Conservation (phyloP, 92 coral and sea anemone species). For the Umimayanthus kanabou region DNA sequence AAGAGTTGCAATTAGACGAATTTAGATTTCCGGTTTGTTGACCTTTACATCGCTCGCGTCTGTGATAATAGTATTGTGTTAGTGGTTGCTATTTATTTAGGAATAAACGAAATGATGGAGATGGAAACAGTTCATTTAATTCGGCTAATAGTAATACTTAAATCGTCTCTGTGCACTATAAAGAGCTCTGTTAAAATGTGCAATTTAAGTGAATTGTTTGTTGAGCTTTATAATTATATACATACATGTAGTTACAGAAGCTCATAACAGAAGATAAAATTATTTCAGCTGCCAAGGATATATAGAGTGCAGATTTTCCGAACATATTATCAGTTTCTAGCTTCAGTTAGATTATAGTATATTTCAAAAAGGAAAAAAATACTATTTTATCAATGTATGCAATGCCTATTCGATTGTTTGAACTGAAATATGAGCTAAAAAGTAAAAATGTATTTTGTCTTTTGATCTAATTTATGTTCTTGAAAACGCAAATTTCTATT, state of each 20-base stretch:
- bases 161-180: background rate
- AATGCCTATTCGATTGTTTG: background rate
- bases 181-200: background rate
- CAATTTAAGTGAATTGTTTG: background rate
- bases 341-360: background rate
- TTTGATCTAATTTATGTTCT: background rate
- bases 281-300: background rate
- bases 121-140: too few relatives aligned
- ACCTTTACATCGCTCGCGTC: background rate
- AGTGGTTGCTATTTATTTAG: background rate
- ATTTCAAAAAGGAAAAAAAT: too few relatives aligned
- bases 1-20: background rate
- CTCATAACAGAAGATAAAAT: too few relatives aligned
- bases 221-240: background rate
- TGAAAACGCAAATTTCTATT: background rate
- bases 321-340: background rate
- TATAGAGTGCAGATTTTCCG: background rate
- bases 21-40: background rate
- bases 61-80: background rate
- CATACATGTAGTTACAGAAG: too few relatives aligned
- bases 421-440: too few relatives aligned
- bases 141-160: too few relatives aligned
- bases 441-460: too few relatives aligned
- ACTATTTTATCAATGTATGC: too few relatives aligned
- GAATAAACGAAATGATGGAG: background rate